Conservation (phyloP, 2,113 vertebrate genomes). For the Clupea harengus region DNA sequence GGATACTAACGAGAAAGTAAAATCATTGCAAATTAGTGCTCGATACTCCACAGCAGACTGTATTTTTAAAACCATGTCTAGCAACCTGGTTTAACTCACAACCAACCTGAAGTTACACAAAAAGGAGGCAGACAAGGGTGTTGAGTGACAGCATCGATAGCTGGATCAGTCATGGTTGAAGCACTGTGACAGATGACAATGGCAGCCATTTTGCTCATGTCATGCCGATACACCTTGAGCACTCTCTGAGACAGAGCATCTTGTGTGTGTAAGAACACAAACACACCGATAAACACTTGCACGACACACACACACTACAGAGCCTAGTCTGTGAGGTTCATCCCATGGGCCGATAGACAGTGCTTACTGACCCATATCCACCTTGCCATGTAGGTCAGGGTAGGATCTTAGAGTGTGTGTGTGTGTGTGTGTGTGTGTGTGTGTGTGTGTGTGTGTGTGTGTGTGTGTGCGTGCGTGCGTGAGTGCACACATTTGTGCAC, state of each 20-base stretch:
- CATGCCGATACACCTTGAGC: background rate
- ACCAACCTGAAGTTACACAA: background rate
- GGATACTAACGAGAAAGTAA: background rate
- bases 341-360: background rate
- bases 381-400: slow-evolving; percentile 35
- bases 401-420: slow-evolving; percentile 27
- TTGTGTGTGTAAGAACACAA: background rate
- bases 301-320: background rate
- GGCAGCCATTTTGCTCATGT: background rate
- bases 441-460: background rate
- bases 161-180: background rate
- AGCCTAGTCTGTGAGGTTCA: background rate
- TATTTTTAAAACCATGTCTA: background rate
- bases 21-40: background rate
- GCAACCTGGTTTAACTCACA: background rate
- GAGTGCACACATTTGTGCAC: background rate
- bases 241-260: background rate
- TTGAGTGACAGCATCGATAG: background rate
- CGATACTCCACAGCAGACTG: background rate
- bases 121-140: background rate
- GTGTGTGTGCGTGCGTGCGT: too few species aligned
- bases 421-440: background rate
- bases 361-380: slow-evolving; percentile 38
- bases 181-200: background rate
- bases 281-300: background rate